Evolutionary conservation across 2,888 invertebrate species (phyloP).

Genomic region (Acanthopleura granulata): DNA sequence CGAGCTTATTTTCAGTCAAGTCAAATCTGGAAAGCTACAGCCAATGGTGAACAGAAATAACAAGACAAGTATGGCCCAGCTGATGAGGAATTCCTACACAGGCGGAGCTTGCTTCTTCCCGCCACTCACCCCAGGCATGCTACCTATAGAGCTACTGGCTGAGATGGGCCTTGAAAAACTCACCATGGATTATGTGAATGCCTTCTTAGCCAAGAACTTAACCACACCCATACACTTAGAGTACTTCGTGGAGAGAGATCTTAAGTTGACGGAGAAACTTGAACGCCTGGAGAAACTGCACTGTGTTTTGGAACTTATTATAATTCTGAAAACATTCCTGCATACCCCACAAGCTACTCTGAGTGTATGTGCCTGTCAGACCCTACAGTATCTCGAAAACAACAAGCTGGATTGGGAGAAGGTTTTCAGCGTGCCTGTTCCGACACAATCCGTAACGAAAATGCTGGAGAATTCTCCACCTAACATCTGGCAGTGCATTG

Average conservation of each 20-base stretch:
- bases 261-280: slow-evolving; percentile 37
- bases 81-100: slow-evolving; percentile 55
- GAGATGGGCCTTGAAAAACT: slow-evolving; percentile 62
- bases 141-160: slow-evolving; percentile 51
- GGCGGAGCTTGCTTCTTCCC: slow-evolving; percentile 39
- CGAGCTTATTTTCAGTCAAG: slow-evolving; percentile 40
- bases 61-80: slow-evolving; percentile 53
- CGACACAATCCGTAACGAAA: slow-evolving; percentile 35
- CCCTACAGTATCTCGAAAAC: slow-evolving; percentile 47
- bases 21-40: slow-evolving; percentile 50
- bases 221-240: slow-evolving; percentile 41
- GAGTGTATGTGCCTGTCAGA: slow-evolving; percentile 39
- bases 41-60: slow-evolving; percentile 57
- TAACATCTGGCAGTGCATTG: slow-evolving; percentile 40
- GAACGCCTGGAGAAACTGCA: slow-evolving; percentile 47
- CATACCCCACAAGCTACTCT: slow-evolving; percentile 44
- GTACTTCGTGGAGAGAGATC: slow-evolving; percentile 34
- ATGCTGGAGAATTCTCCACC: slow-evolving; percentile 38
- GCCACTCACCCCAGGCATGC: slow-evolving; percentile 44
- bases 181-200: slow-evolving; percentile 48
- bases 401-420: slow-evolving; percentile 32
- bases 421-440: slow-evolving; percentile 44
- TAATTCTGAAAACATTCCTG: slow-evolving; percentile 49
- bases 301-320: slow-evolving; percentile 50
- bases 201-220: slow-evolving; percentile 51